phyloP scores from a whole-genome alignment of 2,888 invertebrate species.

The Heliconius ethilla region DNA sequence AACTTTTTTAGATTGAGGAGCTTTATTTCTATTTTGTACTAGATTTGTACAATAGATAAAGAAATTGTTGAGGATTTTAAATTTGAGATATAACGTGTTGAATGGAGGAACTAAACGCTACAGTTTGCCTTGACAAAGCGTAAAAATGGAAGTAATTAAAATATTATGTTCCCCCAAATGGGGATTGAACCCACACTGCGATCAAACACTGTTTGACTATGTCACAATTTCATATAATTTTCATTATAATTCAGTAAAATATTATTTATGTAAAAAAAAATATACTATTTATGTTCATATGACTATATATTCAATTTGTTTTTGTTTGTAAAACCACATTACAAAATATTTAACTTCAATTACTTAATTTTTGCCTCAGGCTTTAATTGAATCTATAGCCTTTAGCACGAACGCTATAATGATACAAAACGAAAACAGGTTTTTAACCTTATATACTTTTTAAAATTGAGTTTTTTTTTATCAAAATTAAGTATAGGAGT shows the following conservation, averaged over 20 bases:
- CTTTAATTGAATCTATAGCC: slow-evolving; percentile 3
- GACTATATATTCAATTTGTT: not conserved
- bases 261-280: too few species aligned
- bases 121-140: not conserved
- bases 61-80: not conserved
- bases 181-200: too few species aligned
- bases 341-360: not conserved
- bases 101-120: not conserved
- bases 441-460: not conserved
- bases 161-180: not conserved
- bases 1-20: slow-evolving; percentile 11
- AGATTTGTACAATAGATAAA: not conserved
- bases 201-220: too few species aligned
- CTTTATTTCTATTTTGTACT: not conserved
- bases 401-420: not conserved
- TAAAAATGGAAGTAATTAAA: not conserved
- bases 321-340: not conserved
- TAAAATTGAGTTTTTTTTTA: not conserved
- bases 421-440: not conserved
- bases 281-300: not conserved
- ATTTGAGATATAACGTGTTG: not conserved
- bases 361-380: not conserved
- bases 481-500: not conserved
- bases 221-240: too few species aligned
- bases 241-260: too few species aligned